Conservation (phyloP, 2,797 vertebrate genomes). For the Triplophysa yarkandensis region DNA sequence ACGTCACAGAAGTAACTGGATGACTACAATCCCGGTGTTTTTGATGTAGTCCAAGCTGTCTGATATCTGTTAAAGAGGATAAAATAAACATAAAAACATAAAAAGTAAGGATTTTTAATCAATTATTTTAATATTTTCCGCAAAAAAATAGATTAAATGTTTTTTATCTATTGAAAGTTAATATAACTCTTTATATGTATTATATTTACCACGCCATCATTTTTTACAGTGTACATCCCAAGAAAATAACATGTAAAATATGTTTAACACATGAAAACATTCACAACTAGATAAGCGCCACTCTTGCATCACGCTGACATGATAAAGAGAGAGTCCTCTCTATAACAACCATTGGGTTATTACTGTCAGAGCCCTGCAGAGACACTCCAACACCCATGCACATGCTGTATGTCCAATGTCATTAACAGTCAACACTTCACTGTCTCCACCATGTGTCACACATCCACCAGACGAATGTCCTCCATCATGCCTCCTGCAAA, state of each 20-base stretch:
- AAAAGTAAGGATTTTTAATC: too few species aligned
- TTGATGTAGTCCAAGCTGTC: too few species aligned
- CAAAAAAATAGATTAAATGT: too few species aligned
- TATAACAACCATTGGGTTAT: conserved; percentile 3
- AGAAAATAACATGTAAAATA: not conserved
- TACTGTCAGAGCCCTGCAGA: not conserved
- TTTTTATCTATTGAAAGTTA: too few species aligned
- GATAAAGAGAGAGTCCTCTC: not conserved
- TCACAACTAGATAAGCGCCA: not conserved
- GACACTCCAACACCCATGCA: conserved; percentile 13
- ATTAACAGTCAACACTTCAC: conserved; percentile 44
- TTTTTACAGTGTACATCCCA: not conserved
- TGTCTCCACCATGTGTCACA: conserved; percentile 29
- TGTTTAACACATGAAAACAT: not conserved
- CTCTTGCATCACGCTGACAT: not conserved
- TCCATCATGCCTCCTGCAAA: conserved; percentile 24
- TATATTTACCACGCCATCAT: too few species aligned
- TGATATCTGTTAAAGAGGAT: too few species aligned
- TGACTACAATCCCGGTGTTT: too few species aligned
- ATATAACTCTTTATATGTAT: too few species aligned
- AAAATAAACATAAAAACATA: too few species aligned
- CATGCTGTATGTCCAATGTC: conserved; percentile 15
- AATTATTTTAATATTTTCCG: too few species aligned
- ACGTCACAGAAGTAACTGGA: too few species aligned
- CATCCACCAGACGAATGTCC: conserved; percentile 20